Evolutionary conservation across 2,888 invertebrate species (phyloP), one percentile per base, ranked within the genome.

Genomic region (Drosophila ezoana): DNA sequence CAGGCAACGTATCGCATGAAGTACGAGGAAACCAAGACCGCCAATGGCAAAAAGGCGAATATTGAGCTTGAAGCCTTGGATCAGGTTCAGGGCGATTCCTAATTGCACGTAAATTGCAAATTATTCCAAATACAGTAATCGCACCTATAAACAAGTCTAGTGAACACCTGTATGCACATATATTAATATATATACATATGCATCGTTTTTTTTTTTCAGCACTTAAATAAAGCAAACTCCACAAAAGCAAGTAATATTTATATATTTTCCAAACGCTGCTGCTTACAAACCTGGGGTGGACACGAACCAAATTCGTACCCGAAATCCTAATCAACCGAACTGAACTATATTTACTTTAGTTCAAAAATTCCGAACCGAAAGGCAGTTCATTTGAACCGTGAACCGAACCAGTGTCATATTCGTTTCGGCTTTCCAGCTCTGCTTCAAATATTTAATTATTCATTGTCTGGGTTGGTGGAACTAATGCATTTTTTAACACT

Each of bases 1-100:
- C 93, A 94, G 65, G 95, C 94, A 20, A 92, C 91, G 45, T 95
- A 95, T 90, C 94, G 93, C 80, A 90, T 92, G 61, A 93, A 93
- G 54, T 95, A 95, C 90, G 88, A 94, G 74, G 91, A 91, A 44
- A 90, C 85, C 28, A 94, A 94, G 77, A 18, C 4, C 0, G 14
- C 8, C 11, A 60, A 56, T 3, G 20, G 5, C 9, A 23, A 18
- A 2, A 35, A 43, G 8, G 28, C 47, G 2, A 56, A 4, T 0
- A n/a, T 20, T 16, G 43, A 45, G 8, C 8, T 49, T 6, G 49
- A 43, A 10, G 11, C 35, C 9, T 14, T 38, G 10, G 45, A 48
- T 14, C 53, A 44, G 28, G 47, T 52, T 0, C 63, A 80, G 8
- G 63, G 65, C 13, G 79, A 78, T 16, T 33, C 43, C n/a, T 71